A percentile compares a stretch with the other conserved stretches of the same genome.
Evolutionary conservation across 2,888 invertebrate genomes (phyloP).

Genomic region (Apamea sordens): DNA sequence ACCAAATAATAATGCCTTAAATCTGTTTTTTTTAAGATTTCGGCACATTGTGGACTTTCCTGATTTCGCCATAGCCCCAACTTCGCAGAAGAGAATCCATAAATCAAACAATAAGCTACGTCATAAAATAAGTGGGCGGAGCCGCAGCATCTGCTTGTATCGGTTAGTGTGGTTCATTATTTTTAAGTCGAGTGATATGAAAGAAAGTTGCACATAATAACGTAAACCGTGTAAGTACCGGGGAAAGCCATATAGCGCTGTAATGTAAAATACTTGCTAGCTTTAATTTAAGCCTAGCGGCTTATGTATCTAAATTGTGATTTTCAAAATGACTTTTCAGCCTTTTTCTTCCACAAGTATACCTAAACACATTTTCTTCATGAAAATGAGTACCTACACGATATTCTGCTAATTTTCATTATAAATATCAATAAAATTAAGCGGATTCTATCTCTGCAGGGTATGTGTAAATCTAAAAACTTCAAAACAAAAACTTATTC

Average conservation of each 20-base stretch:
- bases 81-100: neutral
- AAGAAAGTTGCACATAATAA: slow-evolving; percentile 57
- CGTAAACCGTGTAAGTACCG: slow-evolving; percentile 22
- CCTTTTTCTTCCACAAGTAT: neutral
- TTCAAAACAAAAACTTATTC: neutral
- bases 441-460: neutral
- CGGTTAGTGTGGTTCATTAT: slow-evolving; percentile 18
- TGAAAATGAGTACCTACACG: neutral
- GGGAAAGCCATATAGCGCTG: slow-evolving; percentile 41
- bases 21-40: neutral
- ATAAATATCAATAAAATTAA: neutral
- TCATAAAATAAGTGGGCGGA: slow-evolving; percentile 7
- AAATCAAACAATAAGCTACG: neutral
- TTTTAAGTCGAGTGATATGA: slow-evolving; percentile 29
- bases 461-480: neutral
- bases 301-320: neutral
- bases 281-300: slow-evolving; percentile 7
- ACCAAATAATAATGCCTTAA: neutral
- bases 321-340: slow-evolving; percentile 14
- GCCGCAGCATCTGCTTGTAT: slow-evolving; percentile 2
- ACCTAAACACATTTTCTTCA: neutral
- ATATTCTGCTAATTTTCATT: neutral
- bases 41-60: neutral
- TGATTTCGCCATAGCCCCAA: neutral
- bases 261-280: slow-evolving; percentile 36